Base-by-base conservation (phyloP, 1,140 invertebrate genomes). In the Eubasilissa regina region DNA sequence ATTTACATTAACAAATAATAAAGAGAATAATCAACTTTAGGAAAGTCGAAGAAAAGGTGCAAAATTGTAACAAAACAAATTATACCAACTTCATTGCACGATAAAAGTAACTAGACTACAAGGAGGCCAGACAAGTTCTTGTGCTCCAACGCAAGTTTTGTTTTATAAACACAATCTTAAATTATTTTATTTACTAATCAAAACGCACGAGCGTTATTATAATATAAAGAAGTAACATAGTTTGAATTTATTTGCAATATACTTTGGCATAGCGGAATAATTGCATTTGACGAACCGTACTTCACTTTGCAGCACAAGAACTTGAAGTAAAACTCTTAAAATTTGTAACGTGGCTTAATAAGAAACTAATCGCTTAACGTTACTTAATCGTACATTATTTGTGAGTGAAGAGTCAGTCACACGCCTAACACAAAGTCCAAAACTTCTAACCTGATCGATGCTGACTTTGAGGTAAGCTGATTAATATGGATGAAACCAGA, bases 371-470 rank as follows among this genome's bases (percentile, higher is more conserved):
- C 62, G 45, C 64, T 21, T 68, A 68, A 68, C 64, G 15, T 45
- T 68, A 68, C 43, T 47, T 68, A 47, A 47, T 17, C 10, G 21
- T 47, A 45, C 35, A 68, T 68, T 68, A 47, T 68, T 68, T 47
- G 64, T 44, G 64, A 68, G 64, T 68, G 64, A 68, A 51, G 15
- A 45, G 44, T 68, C 64, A 68, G 64, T 68, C 64, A 68, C 64
- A 17, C 47, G 19, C 8, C 64, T 17, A 21, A 68, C 64, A 62
- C 25, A 35, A 35, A 44, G 60, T 64, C 60, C 60, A 58, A 25
- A 64, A 64, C 10, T 19, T 58, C 21, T 25, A 25, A 64, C 12
- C 60, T 43, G 21, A 64, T 25, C 35, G 25, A 64, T 64, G 25
- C 60, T 21, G 19, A 43, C 60, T 25, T 25, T 35, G 21, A 64